Base-by-base conservation (phyloP, 1,140 invertebrate species). In the Saccostrea echinata region DNA sequence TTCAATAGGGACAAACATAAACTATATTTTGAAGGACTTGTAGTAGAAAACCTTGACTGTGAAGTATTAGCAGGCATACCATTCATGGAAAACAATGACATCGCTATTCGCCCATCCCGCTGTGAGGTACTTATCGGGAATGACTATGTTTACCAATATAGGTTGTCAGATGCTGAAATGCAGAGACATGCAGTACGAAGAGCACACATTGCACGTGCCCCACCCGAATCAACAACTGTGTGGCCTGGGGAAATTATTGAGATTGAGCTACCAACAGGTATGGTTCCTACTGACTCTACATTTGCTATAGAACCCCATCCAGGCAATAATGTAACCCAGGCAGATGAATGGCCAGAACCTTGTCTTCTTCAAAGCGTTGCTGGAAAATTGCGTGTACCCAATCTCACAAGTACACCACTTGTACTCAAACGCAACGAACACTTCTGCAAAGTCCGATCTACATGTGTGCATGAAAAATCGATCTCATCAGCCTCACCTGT, bases 201-300 rank as follows among this genome's bases (percentile, higher is more conserved):
- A 8, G 68, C 85, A 24, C 88, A 86, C 16, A 53, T 84, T 21
- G n/a, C 30, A 13, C 18, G 84, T n/a, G 57, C 80, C 13, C 89
- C 89, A 16, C 52, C 83, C 1, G 57, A 86, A 68, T 8, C 82
- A 13, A 64, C 81, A 13, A 87, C 84, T 0, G 16, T 89, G 16
- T 90, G 88, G 89, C 85, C 88, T 33, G 90, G 88, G 24, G 86
- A 88, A 16, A 90, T 84, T 76, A 6, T 91, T 18, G 91, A 90
- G 53, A 18, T 91, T 21, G 61, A 52, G 33, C 18, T 90, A 16
- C 89, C 88, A 18, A 1, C 35, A 3, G 86, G 87, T 21, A 27
- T 88, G 12, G 24, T 35, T 8, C 2, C n/a, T 0, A 3, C 57
- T 21, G 87, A 90, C 61, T 55, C 55, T 57, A 81, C 30, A 8